A percentile compares a stretch with the other conserved stretches of the same genome.
Conservation (phyloP, 2,113 vertebrate species). For the Diphyllodes magnificus region DNA sequence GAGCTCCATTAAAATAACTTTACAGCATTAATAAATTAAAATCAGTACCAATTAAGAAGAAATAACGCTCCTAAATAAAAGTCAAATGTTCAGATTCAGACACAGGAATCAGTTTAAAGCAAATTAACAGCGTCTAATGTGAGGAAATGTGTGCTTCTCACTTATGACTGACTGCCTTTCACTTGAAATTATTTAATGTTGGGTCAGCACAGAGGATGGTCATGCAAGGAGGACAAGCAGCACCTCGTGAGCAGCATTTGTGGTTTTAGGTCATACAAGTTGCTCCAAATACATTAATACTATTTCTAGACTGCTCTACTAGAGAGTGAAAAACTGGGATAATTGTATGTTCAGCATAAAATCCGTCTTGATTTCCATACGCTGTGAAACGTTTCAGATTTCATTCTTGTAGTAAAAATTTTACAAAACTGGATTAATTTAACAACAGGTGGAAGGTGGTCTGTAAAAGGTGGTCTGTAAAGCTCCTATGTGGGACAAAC, state of each 20-base stretch:
- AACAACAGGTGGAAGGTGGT: background rate
- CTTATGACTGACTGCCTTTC: background rate
- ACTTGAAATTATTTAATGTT: background rate
- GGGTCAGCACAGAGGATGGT: background rate
- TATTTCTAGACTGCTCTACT: background rate
- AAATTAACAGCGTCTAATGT: background rate
- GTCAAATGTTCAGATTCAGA: background rate
- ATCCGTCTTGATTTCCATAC: background rate
- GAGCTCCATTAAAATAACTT: background rate
- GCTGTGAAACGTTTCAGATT: accelerated
- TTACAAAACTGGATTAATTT: background rate
- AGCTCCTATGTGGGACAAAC: background rate
- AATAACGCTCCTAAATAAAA: background rate
- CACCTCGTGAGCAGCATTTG: background rate
- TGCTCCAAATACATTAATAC: background rate
- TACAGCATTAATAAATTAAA: background rate
- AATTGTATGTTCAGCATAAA: background rate
- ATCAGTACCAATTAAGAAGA: background rate
- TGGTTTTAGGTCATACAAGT: background rate
- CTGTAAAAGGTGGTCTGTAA: background rate
- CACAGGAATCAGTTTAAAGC: background rate
- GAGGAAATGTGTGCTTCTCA: background rate
- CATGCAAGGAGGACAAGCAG: background rate
- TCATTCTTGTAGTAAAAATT: background rate
- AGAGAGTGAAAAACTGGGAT: background rate